Base-by-base conservation (phyloP, 2,797 vertebrate species). In the Sebastiscus tertius region DNA sequence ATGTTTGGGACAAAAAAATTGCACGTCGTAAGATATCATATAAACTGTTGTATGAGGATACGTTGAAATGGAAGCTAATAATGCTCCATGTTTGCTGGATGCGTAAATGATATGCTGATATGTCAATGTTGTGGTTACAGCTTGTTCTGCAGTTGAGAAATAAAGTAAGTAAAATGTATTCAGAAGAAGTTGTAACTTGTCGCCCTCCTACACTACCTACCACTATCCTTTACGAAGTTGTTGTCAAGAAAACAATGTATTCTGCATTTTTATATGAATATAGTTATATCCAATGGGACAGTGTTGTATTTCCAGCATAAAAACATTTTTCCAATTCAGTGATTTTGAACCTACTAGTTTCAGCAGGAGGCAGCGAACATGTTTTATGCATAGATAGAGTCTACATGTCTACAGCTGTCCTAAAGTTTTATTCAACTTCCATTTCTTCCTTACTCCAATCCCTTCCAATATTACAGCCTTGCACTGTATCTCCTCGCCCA, bases 401-500 rank as follows among this genome's bases (percentile, higher is more conserved):
- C 59, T 36, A 31, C 72, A 73, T 72, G 68, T 77, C 78, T 86
- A 72, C 82, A 88, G 88, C 80, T 88, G 84, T 87, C 84, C 46
- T 27, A 66, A 89, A 89, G 79, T 90, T 93, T 83, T 83, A 87
- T 80, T 89, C 77, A 84, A 79, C 86, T 87, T 81, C 65, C 72
- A 81, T 88, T 89, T 85, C 79, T 83, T 81, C 81, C 81, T 61
- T n/a, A 26, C 69, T 83, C 79, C 80, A 86, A 69, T 89, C 72
- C 84, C 89, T 87, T 74, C 72, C 65, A 84, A 88, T 94, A 93
- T 92, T 78, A 83, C 88, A 89, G 79, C 79, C 80, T 74, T 70
- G 72, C 75, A 55, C 74, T n/a, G 31, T 58, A 85, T 86, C 81
- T 73, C 66, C 74, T 89, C 56, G 79, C 93, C 86, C 83, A 1